Evolutionary conservation across 2,888 invertebrate species (phyloP), one percentile per base, ranked within the genome.

Genomic region (Oscheius sp.): DNA sequence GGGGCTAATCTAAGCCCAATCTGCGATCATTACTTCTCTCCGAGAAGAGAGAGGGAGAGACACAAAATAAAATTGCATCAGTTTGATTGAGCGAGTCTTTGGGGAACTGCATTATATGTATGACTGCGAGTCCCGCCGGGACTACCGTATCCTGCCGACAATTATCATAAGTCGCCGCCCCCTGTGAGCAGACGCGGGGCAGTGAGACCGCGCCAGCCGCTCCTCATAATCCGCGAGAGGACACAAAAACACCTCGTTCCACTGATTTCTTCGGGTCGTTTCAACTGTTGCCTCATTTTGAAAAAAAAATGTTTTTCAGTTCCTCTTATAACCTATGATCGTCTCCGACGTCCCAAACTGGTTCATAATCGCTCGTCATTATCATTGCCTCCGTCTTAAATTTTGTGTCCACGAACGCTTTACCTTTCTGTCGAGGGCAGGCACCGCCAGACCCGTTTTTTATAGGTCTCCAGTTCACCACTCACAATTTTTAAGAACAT

Each of bases 31-130:
- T 68, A 68, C 68, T 68, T 68, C 68, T 68, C 65, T 21, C 21
- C 21, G 21, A 21, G 21, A 21, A 35, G 48, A 48, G 63, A 63
- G 55, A 68, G 68, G 42, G 42, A 68, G 68, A 68, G 68, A 68
- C 68, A 68, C 68, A 68, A 68, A 68, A 68, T 68, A 68, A 68
- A 68, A 68, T 68, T 68, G 68, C 68, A 68, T 68, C 68, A 68
- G 68, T 68, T 68, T 68, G 68, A 68, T 68, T 68, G 68, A 68
- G 68, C 55, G 42, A 68, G 68, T 68, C 68, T 68, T 68, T 68
- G 68, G 68, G 68, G 68, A 68, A 68, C 68, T 68, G 68, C 68
- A 68, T 68, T 68, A 68, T 68, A 68, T 68, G 68, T 68, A 68
- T 68, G 68, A 68, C 68, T 68, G 68, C 68, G 68, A 55, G 42